Conservation (phyloP, 1,140 invertebrate species). For the Zaprionus nigranus region DNA sequence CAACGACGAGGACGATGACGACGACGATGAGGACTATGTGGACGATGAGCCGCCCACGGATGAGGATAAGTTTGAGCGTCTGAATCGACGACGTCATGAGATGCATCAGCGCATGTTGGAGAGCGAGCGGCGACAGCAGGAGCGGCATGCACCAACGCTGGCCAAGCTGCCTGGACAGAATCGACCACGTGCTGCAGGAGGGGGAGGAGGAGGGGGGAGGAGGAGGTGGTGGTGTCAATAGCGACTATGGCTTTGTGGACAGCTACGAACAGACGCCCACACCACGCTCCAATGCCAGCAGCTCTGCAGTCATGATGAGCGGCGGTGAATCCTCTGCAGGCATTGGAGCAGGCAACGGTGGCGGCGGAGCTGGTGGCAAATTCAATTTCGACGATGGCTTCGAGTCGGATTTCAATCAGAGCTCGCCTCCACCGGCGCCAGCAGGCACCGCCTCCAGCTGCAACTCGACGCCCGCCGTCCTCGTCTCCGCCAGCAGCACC, state of each 20-base stretch:
- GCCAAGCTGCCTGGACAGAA: conserved; percentile 63
- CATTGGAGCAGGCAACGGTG: conserved; percentile 27
- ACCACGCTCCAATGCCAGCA: conserved; percentile 76
- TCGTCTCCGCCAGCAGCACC: conserved; percentile 48
- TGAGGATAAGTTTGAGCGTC: conserved; percentile 80
- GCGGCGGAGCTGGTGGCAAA: conserved; percentile 46
- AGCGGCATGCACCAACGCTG: conserved; percentile 60
- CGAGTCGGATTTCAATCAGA: conserved; percentile 84
- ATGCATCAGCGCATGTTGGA: conserved; percentile 83
- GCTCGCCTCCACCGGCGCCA: conserved; percentile 74
- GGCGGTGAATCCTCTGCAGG: conserved; percentile 65
- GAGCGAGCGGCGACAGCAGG: conserved; percentile 67
- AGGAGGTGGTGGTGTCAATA: conserved; percentile 41
- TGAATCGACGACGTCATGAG: conserved; percentile 77
- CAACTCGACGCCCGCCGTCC: conserved; percentile 72
- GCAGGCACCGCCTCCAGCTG: conserved; percentile 81
- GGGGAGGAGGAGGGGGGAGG: background rate
- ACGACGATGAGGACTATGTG: conserved; percentile 79
- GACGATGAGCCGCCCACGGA: conserved; percentile 78
- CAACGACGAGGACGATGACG: conserved; percentile 70
- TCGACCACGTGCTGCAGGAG: conserved; percentile 43
- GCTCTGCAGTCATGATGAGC: conserved; percentile 64
- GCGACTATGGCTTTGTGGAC: conserved; percentile 79
- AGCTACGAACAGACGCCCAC: conserved; percentile 80
- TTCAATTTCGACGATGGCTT: conserved; percentile 84